Base-by-base conservation (phyloP, 1,140 invertebrate species). In the Cherax quadricarinatus region DNA sequence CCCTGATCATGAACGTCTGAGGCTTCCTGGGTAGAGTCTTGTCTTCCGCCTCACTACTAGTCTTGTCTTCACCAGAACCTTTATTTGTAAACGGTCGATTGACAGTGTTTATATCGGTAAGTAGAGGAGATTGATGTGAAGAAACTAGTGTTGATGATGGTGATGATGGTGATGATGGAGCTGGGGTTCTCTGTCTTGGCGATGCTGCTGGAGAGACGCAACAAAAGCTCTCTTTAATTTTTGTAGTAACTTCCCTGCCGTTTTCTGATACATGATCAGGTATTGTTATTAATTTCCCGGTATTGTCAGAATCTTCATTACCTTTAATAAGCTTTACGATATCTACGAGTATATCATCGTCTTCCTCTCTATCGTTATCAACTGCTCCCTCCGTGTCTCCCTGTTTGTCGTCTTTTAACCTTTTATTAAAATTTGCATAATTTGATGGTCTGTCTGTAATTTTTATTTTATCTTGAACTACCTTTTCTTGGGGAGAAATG, bases 1-100 rank as follows among this genome's bases (percentile, higher is more conserved):
- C 83, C n/a, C 83, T 70, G 21, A 70, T 70, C 83, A 85, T 70
- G n/a, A 85, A 85, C 3, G 83, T 85, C 3, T 85, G 83, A 14
- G 21, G 83, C 18, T 49, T 85, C 30, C 70, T 85, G 24, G 62
- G 21, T 41, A 62, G 16, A 9, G 70, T 30, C 21, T 75, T 75
- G 24, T n/a, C 12, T 75, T 30, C 70, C 70, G 0, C 70, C 3
- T 75, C 70, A 30, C 70, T 9, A 24, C 16, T 1, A 18, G 21
- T 5, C 66, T 18, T 21, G 14, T 18, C 66, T 16, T 60, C 57
- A 60, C 57, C 57, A 60, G 9, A 41, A 41, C 30, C 30, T 41
- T 41, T 41, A 41, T 41, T 41, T 41, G 30, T 41, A 70, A 70
- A 18, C 57, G 16, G 57, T 70, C 14, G 14, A 70, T 14, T 70